phyloP scores from a whole-genome alignment of 2,113 vertebrate species.

The Brachyhypopomus gauderio region DNA sequence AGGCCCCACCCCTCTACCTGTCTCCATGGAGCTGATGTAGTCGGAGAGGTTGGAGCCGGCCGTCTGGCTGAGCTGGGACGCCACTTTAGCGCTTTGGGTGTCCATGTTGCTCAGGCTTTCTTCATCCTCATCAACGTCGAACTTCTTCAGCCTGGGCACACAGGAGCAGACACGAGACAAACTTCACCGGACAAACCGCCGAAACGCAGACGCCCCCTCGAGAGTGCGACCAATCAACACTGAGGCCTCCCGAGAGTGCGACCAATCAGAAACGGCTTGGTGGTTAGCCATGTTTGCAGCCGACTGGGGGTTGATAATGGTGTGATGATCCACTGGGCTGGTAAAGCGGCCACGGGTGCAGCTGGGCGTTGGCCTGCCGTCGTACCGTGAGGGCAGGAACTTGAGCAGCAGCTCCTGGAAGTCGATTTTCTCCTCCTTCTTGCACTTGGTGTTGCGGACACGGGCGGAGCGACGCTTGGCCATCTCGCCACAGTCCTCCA shows the following conservation, averaged over 20 bases:
- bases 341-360: background rate
- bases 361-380: background rate
- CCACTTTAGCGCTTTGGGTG: slow-evolving; percentile 80
- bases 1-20: slow-evolving; percentile 72
- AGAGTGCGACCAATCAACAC: background rate
- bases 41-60: slow-evolving; percentile 76
- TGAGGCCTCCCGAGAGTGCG: background rate
- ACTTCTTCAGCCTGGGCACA: slow-evolving; percentile 82
- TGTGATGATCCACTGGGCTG: no score
- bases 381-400: slow-evolving; percentile 88
- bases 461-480: slow-evolving; percentile 94
- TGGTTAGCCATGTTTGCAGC: background rate
- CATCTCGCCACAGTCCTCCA: slow-evolving; percentile 90
- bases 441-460: slow-evolving; percentile 95
- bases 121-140: slow-evolving; percentile 91
- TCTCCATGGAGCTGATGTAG: slow-evolving; percentile 85
- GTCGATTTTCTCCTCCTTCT: slow-evolving; percentile 97
- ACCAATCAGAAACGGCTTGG: no score
- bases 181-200: background rate
- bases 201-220: background rate
- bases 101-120: slow-evolving; percentile 88
- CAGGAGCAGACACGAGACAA: slow-evolving; percentile 15
- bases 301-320: background rate
- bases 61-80: slow-evolving; percentile 76
- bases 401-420: slow-evolving; percentile 95